Conservation (phyloP, 2,888 invertebrate genomes). For the Ctena decussata region DNA sequence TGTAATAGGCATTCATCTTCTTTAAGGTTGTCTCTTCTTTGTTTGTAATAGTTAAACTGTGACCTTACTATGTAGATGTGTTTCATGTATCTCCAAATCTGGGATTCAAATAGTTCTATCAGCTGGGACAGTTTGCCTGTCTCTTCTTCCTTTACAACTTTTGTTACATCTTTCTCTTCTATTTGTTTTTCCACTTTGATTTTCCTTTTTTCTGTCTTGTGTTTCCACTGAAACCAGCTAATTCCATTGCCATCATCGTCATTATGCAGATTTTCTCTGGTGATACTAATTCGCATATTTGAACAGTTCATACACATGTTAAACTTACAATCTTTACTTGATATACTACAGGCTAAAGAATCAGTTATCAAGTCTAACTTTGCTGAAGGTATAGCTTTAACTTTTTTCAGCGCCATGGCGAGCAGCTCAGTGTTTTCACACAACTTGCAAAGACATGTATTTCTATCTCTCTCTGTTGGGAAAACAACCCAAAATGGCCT, state of each 20-base stretch:
- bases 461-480: slow-evolving; percentile 39
- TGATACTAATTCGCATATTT: neutral
- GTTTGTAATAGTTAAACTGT: slow-evolving; percentile 23
- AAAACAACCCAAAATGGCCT: slow-evolving; percentile 48
- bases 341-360: slow-evolving; percentile 10
- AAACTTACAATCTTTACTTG: slow-evolving; percentile 28
- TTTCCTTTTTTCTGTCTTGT: slow-evolving; percentile 29
- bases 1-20: slow-evolving; percentile 39
- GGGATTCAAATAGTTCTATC: slow-evolving; percentile 17
- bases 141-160: neutral
- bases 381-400: neutral
- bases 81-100: slow-evolving; percentile 7
- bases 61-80: slow-evolving; percentile 25
- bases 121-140: slow-evolving; percentile 6
- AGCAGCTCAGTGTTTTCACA: neutral
- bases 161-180: slow-evolving; percentile 14
- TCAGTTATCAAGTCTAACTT: no score
- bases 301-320: neutral
- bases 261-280: neutral
- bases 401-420: neutral
- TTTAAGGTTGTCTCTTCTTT: slow-evolving; percentile 1
- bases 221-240: slow-evolving; percentile 34
- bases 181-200: slow-evolving; percentile 23
- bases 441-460: slow-evolving; percentile 52
- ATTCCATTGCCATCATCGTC: slow-evolving; percentile 11